Evolutionary conservation across 2,797 vertebrate genomes (phyloP).

Genomic region (Sebastes elongatus): DNA sequence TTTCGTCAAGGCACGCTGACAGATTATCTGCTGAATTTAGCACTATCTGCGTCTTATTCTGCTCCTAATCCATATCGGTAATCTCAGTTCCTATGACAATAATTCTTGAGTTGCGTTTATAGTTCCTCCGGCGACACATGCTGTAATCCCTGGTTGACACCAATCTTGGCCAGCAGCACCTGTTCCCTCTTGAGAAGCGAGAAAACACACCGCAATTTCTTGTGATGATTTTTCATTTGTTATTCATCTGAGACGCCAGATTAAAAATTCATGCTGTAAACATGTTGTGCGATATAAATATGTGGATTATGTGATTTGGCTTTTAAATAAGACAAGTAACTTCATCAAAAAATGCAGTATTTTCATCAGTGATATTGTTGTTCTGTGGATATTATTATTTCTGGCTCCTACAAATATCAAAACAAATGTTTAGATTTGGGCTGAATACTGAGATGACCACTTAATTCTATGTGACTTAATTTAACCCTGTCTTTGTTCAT

Average conservation of each 20-base stretch:
- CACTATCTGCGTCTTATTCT: slow-evolving; percentile 73
- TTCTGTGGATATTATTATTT: not conserved
- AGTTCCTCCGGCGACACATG: slow-evolving; percentile 70
- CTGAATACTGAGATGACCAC: not conserved
- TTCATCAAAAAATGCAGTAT: not conserved
- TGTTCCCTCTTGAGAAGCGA: slow-evolving; percentile 64
- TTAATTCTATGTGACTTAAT: not conserved
- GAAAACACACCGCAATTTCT: slow-evolving; percentile 39
- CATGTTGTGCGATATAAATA: slow-evolving; percentile 6
- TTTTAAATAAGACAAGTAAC: not conserved
- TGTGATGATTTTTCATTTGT: slow-evolving; percentile 19
- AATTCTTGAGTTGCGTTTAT: slow-evolving; percentile 64
- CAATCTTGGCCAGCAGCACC: slow-evolving; percentile 77
- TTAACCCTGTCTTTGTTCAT: not conserved
- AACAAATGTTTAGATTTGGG: slow-evolving; percentile 10
- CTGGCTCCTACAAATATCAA: not conserved
- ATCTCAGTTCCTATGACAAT: slow-evolving; percentile 65
- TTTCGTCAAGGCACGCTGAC: slow-evolving; percentile 47
- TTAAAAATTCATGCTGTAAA: slow-evolving; percentile 1
- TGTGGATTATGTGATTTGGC: slow-evolving; percentile 26
- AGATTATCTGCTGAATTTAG: slow-evolving; percentile 77
- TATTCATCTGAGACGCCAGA: slow-evolving; percentile 1
- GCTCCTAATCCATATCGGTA: slow-evolving; percentile 80
- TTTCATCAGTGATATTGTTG: slow-evolving; percentile 7
- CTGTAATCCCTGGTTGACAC: slow-evolving; percentile 79